phyloP scores from a whole-genome alignment of 2,113 vertebrate genomes.

The Dendrocopos noguchii region DNA sequence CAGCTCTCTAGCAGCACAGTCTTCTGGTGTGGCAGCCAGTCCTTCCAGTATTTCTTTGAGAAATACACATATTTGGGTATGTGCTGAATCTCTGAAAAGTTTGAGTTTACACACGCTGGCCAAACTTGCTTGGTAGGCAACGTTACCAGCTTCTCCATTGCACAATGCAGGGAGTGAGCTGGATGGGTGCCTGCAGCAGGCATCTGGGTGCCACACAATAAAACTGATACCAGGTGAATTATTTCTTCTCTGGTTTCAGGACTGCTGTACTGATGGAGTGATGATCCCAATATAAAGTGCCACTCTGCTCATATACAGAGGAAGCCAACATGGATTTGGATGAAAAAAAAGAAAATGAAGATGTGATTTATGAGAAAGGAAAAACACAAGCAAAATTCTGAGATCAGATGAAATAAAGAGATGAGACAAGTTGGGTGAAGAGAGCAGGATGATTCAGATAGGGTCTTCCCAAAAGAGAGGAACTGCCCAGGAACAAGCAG shows the following conservation, averaged over 20 bases:
- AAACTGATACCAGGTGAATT: not conserved
- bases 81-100: not conserved
- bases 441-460: not conserved
- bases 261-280: not conserved
- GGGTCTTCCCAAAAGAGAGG: slow-evolving; percentile 4
- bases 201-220: not conserved
- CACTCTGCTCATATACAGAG: not conserved
- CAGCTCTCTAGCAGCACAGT: no score
- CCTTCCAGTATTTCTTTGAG: slow-evolving; percentile 35
- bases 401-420: not conserved
- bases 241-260: not conserved
- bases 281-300: not conserved
- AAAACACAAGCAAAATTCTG: not conserved
- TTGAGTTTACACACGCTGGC: not conserved
- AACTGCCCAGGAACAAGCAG: not conserved
- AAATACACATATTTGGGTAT: not conserved
- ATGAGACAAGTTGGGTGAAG: not conserved
- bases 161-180: not conserved
- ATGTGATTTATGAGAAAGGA: not conserved
- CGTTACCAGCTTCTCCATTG: not conserved
- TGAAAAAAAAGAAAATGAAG: not conserved
- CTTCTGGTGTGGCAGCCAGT: not conserved
- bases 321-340: not conserved
- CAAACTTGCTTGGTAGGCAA: not conserved
- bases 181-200: not conserved